Evolutionary conservation across 2,113 vertebrate genomes (phyloP).

Genomic region (Phyllostomus discolor): DNA sequence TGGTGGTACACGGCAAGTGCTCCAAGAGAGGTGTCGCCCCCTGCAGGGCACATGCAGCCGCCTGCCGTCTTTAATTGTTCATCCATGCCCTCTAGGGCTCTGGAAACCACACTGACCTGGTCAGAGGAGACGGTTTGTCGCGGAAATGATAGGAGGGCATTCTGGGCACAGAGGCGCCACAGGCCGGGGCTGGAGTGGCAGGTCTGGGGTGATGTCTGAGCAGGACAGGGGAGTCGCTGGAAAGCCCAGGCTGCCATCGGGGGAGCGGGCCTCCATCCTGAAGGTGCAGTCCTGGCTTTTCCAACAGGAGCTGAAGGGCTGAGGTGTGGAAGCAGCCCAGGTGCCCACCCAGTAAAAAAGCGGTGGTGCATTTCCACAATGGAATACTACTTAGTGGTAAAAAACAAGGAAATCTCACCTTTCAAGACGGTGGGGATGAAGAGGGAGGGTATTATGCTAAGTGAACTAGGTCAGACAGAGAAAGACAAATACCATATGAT

Average conservation of each 20-base stretch:
- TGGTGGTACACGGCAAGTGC: fast-evolving
- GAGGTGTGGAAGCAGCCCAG: not conserved
- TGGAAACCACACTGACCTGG: not conserved
- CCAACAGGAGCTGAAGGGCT: not conserved
- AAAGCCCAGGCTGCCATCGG: not conserved
- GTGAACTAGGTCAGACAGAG: not conserved
- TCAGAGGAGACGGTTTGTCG: not conserved
- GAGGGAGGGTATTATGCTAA: not conserved
- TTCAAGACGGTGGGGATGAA: not conserved
- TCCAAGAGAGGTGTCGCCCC: not conserved
- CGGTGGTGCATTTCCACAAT: too few relatives aligned
- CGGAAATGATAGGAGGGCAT: not conserved
- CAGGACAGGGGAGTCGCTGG: not conserved
- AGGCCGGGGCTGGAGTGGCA: not conserved
- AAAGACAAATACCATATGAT: not conserved
- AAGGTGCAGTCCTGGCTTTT: not conserved
- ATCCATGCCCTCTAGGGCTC: not conserved
- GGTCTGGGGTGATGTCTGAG: not conserved
- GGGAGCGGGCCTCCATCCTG: not conserved
- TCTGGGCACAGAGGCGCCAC: not conserved
- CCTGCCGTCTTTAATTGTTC: not conserved
- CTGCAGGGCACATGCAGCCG: too few relatives aligned
- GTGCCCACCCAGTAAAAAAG: not conserved
- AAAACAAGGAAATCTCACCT: not conserved
- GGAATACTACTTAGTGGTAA: not conserved